Percentiles rank a stretch among this genome's conserved stretches.
phyloP scores from a whole-genome alignment of 2,113 vertebrate species.

The Tursiops truncatus region DNA sequence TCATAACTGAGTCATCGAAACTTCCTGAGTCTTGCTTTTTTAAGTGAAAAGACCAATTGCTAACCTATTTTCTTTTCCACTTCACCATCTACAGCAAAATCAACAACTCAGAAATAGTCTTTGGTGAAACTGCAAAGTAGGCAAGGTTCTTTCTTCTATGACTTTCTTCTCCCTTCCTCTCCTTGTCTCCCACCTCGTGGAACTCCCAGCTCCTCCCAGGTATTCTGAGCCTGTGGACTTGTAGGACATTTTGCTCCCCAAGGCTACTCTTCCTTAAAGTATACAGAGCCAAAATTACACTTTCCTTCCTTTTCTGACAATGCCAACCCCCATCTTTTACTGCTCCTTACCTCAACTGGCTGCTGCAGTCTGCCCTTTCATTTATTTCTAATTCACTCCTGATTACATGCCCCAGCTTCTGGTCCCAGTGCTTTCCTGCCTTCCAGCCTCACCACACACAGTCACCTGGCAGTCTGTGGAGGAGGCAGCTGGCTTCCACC shows the following conservation, averaged over 20 bases:
- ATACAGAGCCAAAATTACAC: background rate
- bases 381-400: background rate
- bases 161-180: background rate
- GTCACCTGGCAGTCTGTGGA: background rate
- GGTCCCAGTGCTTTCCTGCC: background rate
- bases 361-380: background rate
- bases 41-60: background rate
- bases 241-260: background rate
- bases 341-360: background rate
- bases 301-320: background rate
- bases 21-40: conserved; percentile 20
- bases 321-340: background rate
- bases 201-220: background rate
- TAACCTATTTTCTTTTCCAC: conserved; percentile 7
- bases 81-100: background rate
- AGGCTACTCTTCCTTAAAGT: background rate
- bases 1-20: conserved; percentile 11
- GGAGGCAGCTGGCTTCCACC: background rate
- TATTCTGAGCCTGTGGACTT: background rate
- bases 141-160: background rate
- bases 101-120: background rate
- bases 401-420: background rate
- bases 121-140: background rate
- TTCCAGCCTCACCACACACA: background rate
- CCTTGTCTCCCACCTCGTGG: background rate